These are phyloP conservation scores for Callinectes sapidus DNA, from an alignment of 2,888 invertebrate species.

Conservation along the genomic window DNA sequence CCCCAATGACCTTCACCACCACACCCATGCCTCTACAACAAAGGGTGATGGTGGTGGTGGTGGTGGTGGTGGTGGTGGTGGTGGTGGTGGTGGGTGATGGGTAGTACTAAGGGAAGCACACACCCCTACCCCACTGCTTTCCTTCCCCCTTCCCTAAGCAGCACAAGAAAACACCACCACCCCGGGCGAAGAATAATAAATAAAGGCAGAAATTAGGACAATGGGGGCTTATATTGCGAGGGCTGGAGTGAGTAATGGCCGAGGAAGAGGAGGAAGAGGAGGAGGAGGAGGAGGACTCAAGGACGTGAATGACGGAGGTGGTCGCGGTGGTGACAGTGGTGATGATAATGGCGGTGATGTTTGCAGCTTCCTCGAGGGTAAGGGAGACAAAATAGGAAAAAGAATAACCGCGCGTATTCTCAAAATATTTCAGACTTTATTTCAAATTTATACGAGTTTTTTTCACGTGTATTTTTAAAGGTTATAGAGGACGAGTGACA, in stretches of 20 bases:
- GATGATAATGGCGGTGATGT: background rate
- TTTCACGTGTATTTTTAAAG: too few species aligned
- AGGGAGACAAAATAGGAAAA: too few species aligned
- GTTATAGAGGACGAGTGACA: too few species aligned
- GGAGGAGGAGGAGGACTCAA: background rate
- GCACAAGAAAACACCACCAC: background rate
- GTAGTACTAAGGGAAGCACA: background rate
- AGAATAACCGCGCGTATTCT: too few species aligned
- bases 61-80: background rate
- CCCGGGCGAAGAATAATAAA: background rate
- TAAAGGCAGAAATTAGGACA: slow-evolving; percentile 5
- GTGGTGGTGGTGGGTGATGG: background rate
- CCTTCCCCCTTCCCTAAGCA: background rate
- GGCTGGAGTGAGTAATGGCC: background rate
- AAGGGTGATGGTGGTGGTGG: background rate
- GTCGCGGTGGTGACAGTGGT: background rate
- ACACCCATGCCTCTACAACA: background rate
- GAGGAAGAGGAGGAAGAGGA: too few species aligned
- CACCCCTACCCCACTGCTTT: background rate
- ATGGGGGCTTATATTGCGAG: background rate
- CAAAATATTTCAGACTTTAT: too few species aligned
- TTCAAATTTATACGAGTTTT: too few species aligned
- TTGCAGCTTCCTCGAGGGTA: background rate
- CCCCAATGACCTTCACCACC: background rate
- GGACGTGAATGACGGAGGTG: background rate